A percentile compares a stretch with the other conserved stretches of the same genome.
phyloP scores from a whole-genome alignment of 2,113 vertebrate species.

The Cryptotis parvus region DNA sequence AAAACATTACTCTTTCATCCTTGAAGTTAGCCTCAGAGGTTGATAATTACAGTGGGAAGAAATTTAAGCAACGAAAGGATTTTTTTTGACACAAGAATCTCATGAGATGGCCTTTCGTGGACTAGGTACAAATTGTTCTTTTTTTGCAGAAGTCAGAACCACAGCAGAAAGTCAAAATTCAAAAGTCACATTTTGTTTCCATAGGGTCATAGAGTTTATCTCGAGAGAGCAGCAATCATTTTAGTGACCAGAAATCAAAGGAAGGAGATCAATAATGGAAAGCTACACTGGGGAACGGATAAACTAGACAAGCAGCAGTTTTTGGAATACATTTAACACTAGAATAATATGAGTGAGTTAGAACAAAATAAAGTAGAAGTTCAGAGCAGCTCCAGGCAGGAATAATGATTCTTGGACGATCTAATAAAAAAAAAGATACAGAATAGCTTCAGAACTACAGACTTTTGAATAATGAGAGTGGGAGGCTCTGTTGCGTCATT shows the following conservation, averaged over 20 bases:
- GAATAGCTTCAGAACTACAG: not conserved
- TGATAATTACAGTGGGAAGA: not conserved
- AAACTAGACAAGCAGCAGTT: not conserved
- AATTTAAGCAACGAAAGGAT: not conserved
- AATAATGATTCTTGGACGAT: not conserved
- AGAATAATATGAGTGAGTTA: not conserved
- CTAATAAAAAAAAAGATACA: not conserved
- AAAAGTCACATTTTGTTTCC: not conserved
- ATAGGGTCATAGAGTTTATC: not conserved
- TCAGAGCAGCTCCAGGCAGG: not conserved
- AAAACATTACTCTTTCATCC: not conserved
- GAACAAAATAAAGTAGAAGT: not conserved
- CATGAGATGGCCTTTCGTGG: not conserved
- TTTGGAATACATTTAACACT: not conserved
- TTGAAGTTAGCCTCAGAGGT: not conserved
- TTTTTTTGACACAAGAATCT: not conserved
- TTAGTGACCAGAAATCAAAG: slow-evolving; percentile 2
- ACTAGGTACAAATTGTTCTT: not conserved
- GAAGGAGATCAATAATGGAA: not conserved
- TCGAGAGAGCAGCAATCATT: not conserved
- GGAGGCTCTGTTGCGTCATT: not conserved
- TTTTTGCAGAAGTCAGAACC: not conserved
- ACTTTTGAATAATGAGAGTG: not conserved
- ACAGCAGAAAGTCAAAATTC: slow-evolving; percentile 16
- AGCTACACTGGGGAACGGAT: not conserved